A percentile compares a stretch with the other conserved stretches of the same genome.
phyloP scores from a whole-genome alignment of 1,140 invertebrate genomes.

The Meloidogyne hapla region DNA sequence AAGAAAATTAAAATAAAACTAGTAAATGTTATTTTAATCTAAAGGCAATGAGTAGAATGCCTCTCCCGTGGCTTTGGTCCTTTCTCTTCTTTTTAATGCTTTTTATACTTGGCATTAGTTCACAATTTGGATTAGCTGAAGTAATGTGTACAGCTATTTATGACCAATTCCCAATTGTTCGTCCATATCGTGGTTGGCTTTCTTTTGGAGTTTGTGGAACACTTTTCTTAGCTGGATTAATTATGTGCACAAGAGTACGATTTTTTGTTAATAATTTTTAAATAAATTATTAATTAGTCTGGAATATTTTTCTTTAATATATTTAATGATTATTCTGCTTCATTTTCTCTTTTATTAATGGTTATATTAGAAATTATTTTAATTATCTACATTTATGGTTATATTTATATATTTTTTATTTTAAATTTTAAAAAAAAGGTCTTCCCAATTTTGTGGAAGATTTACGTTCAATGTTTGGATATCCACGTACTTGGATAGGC shows the following conservation, averaged over 20 bases:
- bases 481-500: conserved; percentile 22
- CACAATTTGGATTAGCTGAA: conserved; percentile 60
- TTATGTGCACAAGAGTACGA: conserved; percentile 32
- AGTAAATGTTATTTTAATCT: no score
- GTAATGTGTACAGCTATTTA: conserved; percentile 41
- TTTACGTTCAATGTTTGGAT: conserved; percentile 39
- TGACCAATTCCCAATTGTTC: conserved; percentile 39
- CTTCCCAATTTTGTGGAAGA: conserved; percentile 34
- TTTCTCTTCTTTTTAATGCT: conserved; percentile 87
- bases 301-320: conserved; percentile 46
- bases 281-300: conserved; percentile 20
- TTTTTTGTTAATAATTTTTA: neutral
- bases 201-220: conserved; percentile 31
- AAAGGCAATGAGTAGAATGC: conserved; percentile 68
- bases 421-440: conserved; percentile 13
- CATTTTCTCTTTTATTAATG: conserved; percentile 40
- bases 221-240: conserved; percentile 32
- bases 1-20: no score
- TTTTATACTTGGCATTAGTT: conserved; percentile 84
- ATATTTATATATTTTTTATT: conserved; percentile 17
- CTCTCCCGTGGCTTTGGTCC: conserved; percentile 81
- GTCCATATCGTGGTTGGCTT: conserved; percentile 20
- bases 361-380: conserved; percentile 39
- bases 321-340: conserved; percentile 45
- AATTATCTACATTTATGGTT: conserved; percentile 45